Percentiles rank a stretch among this genome's conserved stretches.
These are phyloP conservation scores for Lasioglossum figueresi DNA, from an alignment of 2,888 invertebrate genomes.

Conservation along the genomic window DNA sequence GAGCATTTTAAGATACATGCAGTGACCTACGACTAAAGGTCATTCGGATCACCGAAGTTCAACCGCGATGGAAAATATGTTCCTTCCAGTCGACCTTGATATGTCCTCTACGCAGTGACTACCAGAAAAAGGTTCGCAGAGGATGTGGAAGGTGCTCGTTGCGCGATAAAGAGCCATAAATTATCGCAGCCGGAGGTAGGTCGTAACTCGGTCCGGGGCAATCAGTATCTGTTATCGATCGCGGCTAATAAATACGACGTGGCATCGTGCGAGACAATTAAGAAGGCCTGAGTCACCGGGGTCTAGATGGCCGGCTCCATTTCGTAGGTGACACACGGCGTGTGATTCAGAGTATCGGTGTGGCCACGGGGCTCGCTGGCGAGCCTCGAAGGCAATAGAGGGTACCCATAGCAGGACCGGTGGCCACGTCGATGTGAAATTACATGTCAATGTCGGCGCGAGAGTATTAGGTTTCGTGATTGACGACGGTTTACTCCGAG, in stretches of 20 bases:
- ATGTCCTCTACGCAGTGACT: too few species aligned
- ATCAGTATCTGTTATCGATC: constrained; percentile 14
- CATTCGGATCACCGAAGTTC: too few species aligned
- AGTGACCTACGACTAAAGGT: too few species aligned
- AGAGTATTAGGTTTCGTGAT: constrained; percentile 67
- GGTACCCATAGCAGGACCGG: constrained; percentile 5
- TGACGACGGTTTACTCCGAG: constrained; percentile 64
- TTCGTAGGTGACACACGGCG: constrained; percentile 12
- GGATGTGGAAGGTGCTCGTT: neutral
- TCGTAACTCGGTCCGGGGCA: neutral
- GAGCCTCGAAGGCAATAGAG: constrained; percentile 23
- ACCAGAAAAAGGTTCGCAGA: neutral
- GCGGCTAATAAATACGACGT: constrained; percentile 1
- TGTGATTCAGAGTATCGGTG: constrained; percentile 28
- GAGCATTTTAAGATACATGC: too few species aligned
- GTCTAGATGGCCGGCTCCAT: neutral
- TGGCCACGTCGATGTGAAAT: constrained; percentile 62
- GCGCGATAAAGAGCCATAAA: neutral
- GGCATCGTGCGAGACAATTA: constrained; percentile 8
- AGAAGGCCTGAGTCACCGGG: constrained; percentile 12
- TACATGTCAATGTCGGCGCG: constrained; percentile 67
- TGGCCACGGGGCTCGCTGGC: neutral
- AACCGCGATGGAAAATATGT: too few species aligned
- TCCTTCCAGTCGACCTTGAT: too few species aligned
- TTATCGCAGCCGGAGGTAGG: neutral